Conservation (phyloP, 2,888 invertebrate species). For the Limnephilus lunatus region DNA sequence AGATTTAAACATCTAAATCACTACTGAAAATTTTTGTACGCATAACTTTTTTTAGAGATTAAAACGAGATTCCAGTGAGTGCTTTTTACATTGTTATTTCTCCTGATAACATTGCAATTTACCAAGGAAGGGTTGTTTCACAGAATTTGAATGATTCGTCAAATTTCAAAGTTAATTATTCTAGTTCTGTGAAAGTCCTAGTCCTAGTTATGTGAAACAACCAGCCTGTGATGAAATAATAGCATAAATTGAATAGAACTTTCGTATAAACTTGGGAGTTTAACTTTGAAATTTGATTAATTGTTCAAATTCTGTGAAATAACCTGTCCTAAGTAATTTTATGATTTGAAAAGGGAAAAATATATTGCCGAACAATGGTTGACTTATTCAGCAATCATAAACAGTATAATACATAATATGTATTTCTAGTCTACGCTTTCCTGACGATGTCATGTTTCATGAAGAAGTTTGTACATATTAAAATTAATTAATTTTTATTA, state of each 20-base stretch:
- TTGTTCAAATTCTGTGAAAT: too few species aligned
- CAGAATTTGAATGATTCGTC: too few species aligned
- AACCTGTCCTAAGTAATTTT: not conserved
- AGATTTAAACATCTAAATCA: too few species aligned
- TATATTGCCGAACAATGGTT: not conserved
- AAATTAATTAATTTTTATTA: not conserved
- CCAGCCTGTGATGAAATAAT: too few species aligned
- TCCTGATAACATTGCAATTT: not conserved
- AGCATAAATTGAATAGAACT: too few species aligned
- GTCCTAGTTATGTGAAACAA: too few species aligned
- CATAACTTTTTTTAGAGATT: not conserved
- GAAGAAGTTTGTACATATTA: not conserved
- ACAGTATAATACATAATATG: not conserved
- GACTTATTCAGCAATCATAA: not conserved
- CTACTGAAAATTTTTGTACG: too few species aligned
- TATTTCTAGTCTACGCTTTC: not conserved
- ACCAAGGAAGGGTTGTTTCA: not conserved
- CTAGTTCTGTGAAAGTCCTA: too few species aligned
- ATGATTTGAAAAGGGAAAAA: not conserved
- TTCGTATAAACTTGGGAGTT: too few species aligned
- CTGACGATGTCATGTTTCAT: not conserved
- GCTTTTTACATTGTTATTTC: not conserved
- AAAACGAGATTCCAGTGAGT: not conserved
- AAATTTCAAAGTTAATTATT: too few species aligned
- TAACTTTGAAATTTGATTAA: too few species aligned